Base-by-base conservation (phyloP, 1,140 invertebrate species). In the Triops longicaudatus region DNA sequence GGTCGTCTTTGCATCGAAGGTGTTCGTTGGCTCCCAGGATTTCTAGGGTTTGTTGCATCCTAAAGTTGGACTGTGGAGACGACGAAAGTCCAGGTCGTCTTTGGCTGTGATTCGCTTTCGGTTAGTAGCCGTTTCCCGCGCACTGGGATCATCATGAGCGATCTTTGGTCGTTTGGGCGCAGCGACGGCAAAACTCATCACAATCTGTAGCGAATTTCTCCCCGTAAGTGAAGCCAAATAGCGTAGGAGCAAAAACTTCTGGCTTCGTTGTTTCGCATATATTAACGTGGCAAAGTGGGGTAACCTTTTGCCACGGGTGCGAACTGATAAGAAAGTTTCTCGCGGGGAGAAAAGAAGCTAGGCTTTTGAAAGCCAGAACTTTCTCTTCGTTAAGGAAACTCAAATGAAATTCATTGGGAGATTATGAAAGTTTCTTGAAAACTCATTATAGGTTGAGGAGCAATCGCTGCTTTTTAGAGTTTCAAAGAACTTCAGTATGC, bases 171-270 rank as follows among this genome's bases (percentile, higher is more conserved):
- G 22, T 63, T 17, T 17, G 50, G 50, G 10, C 14, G 44, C 44
- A 12, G 44, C 50, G 50, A 63, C 50, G 50, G 50, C 50, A 63
- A 63, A 63, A 63, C 50, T 63, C 50, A 63, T 63, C 50, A 63
- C 10, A 63, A 22, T 63, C 22, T 63, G 17, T 63, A 6, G 10
- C 50, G 10, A 63, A 63, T 17, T 63, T 22, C 14, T 10, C 0
- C 10, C 14, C 17, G 50, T 9, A 37, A 37, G 31, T 37, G 31
- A 37, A 37, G 31, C 2, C 2, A n/a, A 37, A 37, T 2, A 37
- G 50, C 9, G 14, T n/a, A n/a, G 50, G 50, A 63, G 50, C 50
- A 63, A 63, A 63, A 63, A 44, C 43, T 44, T 44, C 11, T 44
- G n/a, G n/a, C n/a, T n/a, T 17, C 43, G 50, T 63, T 63, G 50